Evolutionary conservation across 23 tunicate genomes (phyloP).

Genomic region (Aplidium turbinatum): DNA sequence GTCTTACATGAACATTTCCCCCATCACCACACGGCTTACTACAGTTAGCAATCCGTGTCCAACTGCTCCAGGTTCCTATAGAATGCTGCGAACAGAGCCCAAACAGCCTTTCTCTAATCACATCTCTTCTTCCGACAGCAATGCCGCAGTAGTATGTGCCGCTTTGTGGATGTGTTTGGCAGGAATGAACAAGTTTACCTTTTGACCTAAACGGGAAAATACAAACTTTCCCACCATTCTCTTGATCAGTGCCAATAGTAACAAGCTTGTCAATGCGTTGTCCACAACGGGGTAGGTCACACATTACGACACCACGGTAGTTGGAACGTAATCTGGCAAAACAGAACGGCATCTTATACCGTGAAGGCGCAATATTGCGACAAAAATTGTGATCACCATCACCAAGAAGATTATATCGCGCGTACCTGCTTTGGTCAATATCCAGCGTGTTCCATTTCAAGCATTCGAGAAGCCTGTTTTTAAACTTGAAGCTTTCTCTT

Average conservation of each 20-base stretch:
- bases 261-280: background rate
- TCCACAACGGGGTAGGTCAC: constrained; percentile 45
- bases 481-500: background rate
- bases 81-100: constrained; percentile 5
- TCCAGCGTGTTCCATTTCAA: background rate
- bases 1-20: background rate
- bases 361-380: constrained; percentile 32
- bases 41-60: constrained; percentile 1
- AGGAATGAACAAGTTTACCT: constrained; percentile 7
- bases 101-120: background rate
- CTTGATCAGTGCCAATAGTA: background rate
- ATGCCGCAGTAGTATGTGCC: constrained; percentile 4
- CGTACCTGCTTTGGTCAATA: background rate
- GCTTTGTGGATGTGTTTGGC: no score
- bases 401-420: background rate
- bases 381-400: constrained; percentile 40
- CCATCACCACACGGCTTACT: constrained; percentile 15
- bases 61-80: constrained; percentile 20
- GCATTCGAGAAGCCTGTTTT: background rate
- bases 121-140: background rate
- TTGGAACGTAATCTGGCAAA: no score
- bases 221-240: constrained; percentile 16
- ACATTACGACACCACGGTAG: no score
- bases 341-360: constrained; percentile 38
- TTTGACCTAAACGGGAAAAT: constrained; percentile 31